Evolutionary conservation across 2,113 vertebrate genomes (phyloP), one percentile per base, ranked within the genome.

Genomic region (Ammodytes dubius): DNA sequence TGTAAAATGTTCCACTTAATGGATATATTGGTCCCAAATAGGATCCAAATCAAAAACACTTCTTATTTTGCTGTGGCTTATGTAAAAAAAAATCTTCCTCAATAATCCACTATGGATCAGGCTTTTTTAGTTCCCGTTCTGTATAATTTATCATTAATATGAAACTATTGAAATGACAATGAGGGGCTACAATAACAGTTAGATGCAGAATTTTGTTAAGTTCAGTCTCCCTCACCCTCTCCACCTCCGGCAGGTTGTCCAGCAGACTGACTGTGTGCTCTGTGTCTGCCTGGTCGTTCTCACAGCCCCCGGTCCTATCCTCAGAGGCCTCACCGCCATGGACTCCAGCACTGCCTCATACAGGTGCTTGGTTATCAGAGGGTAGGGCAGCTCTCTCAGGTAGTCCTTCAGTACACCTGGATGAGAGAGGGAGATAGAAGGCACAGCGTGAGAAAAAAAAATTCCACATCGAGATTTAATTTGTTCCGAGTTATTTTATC

Each of bases 331-430:
- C 87, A 92, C 95, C 58, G 92, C 89, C 97, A 99, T 99, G 77
- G 96, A 92, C 54, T 96, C 96, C 91, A 99, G 77, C 39, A 99
- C 98, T 0, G 96, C 95, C 75, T 99, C 97, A 0, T 99, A 99
- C 77, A 99, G 95, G 70, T 96, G 95, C 90, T 97, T 98, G 53
- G 96, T 97, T 94, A 99, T 99, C 69, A 99, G 94, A 15, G 98
- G 97, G 88, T 95, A 97, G 52, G 98, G 98, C 13, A 99, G 94
- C 91, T 99, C 98, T 78, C 98, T 95, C 59, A 99, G 94, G 81
- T 98, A 99, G 94, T 99, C 98, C 93, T 99, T 99, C 69, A 99
- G 92, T 58, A 99, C 97, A 7, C 98, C 98, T 99, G 91, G 72
- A 0, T 27, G 6, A 35, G 14, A 3, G 5, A 13, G 7, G 52